Percentiles rank a stretch among this genome's conserved stretches.
These are phyloP conservation scores for Eristalis pertinax DNA, from an alignment of 2,888 invertebrate species.

Conservation along the genomic window DNA sequence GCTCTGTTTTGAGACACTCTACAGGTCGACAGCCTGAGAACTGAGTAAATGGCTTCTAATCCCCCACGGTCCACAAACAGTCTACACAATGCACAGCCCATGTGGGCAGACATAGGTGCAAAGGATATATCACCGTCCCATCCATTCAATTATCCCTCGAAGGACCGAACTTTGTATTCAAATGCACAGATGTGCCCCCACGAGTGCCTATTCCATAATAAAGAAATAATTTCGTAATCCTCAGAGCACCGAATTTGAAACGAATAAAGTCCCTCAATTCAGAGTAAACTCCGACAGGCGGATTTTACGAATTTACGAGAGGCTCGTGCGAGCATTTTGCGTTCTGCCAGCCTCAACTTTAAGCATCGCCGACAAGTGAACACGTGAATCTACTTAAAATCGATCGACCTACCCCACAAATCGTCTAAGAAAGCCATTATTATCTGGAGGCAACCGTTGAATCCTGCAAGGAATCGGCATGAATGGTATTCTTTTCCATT, in stretches of 20 bases:
- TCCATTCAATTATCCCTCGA: background rate
- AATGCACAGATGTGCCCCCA: background rate
- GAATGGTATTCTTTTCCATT: background rate
- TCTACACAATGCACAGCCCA: no score
- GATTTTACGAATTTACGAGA: background rate
- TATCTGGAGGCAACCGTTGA: background rate
- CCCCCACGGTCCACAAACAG: no score
- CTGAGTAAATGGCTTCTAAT: no score
- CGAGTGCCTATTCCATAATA: background rate
- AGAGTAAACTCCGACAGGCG: background rate
- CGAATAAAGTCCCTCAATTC: background rate
- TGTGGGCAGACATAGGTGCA: no score
- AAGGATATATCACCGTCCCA: no score
- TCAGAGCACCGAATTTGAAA: background rate
- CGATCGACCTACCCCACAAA: background rate
- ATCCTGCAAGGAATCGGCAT: background rate
- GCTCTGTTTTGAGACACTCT: no score
- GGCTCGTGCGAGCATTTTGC: background rate
- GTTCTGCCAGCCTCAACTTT: background rate
- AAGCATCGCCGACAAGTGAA: background rate
- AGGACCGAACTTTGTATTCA: background rate
- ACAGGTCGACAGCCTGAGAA: no score
- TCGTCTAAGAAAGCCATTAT: background rate
- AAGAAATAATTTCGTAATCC: background rate
- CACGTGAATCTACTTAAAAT: conserved; percentile 15